These are phyloP conservation scores for Heliocidaris erythrogramma DNA, from an alignment of 35 echinoderm and acorn worm genomes.

Conservation along the genomic window DNA sequence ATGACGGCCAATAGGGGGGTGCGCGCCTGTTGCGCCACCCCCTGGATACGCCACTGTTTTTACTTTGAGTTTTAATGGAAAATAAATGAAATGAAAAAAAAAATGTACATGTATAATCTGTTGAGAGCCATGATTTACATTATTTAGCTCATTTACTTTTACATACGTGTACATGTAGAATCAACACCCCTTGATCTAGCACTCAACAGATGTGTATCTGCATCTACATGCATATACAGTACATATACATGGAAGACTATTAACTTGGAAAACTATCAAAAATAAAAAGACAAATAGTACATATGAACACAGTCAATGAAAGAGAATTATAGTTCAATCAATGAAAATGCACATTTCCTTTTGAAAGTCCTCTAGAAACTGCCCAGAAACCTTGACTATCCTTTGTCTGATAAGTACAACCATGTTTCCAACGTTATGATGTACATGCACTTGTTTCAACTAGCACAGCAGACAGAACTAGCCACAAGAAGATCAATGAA, in stretches of 20 bases:
- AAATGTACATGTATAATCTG: too few species aligned
- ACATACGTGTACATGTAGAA: too few species aligned
- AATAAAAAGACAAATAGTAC: background rate
- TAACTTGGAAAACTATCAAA: background rate
- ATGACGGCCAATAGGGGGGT: too few species aligned
- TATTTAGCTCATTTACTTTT: too few species aligned
- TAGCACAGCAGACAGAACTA: background rate
- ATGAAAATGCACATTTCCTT: background rate
- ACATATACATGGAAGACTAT: background rate
- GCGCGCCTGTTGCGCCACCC: too few species aligned
- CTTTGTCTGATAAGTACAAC: background rate
- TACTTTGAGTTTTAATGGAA: too few species aligned
- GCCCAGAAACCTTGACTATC: background rate
- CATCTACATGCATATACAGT: too few species aligned
- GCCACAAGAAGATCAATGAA: background rate
- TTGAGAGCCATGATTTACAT: too few species aligned
- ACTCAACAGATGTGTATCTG: too few species aligned
- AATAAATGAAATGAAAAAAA: too few species aligned
- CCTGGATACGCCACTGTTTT: too few species aligned
- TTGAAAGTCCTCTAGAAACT: background rate
- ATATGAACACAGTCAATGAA: background rate
- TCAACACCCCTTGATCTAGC: too few species aligned
- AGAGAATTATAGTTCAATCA: background rate
- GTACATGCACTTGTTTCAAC: background rate
- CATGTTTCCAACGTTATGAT: background rate